A percentile compares a stretch with the other conserved stretches of the same genome.
These are phyloP conservation scores for Oryzias sinensis DNA, from an alignment of 2,797 vertebrate genomes.

Conservation along the genomic window DNA sequence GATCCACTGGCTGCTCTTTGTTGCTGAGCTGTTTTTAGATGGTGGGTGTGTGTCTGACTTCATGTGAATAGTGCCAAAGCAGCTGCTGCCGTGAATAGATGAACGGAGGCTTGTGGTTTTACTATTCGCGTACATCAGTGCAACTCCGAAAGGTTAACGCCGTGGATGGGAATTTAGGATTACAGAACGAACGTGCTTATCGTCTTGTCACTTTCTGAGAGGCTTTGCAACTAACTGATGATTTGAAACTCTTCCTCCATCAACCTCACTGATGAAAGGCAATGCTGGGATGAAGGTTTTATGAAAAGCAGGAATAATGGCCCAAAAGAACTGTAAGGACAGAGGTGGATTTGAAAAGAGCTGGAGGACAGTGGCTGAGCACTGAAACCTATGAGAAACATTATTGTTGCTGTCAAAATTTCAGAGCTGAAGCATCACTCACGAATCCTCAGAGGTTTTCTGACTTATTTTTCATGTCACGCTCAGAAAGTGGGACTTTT, in stretches of 20 bases:
- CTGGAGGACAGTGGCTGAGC: no score
- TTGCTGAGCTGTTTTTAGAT: constrained; percentile 64
- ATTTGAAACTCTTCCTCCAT: no score
- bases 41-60: constrained; percentile 59
- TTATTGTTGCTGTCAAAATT: not conserved
- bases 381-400: not conserved
- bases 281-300: no score
- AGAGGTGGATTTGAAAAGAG: no score
- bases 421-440: not conserved
- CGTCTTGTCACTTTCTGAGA: no score
- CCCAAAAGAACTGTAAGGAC: no score
- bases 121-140: no score
- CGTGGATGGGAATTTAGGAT: constrained; percentile 27
- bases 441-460: constrained; percentile 7
- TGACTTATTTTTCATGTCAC: constrained; percentile 21
- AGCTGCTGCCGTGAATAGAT: constrained; percentile 69
- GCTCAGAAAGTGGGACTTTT: constrained; percentile 12
- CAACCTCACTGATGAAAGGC: no score
- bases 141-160: constrained; percentile 25
- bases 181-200: not conserved
- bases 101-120: constrained; percentile 28
- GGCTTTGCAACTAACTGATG: no score
- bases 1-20: constrained; percentile 54
- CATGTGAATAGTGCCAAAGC: constrained; percentile 60
- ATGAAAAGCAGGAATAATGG: no score